Evolutionary conservation across 2,888 invertebrate genomes (phyloP), one percentile per base, ranked within the genome.

Genomic region (Watsonalla cultraria): DNA sequence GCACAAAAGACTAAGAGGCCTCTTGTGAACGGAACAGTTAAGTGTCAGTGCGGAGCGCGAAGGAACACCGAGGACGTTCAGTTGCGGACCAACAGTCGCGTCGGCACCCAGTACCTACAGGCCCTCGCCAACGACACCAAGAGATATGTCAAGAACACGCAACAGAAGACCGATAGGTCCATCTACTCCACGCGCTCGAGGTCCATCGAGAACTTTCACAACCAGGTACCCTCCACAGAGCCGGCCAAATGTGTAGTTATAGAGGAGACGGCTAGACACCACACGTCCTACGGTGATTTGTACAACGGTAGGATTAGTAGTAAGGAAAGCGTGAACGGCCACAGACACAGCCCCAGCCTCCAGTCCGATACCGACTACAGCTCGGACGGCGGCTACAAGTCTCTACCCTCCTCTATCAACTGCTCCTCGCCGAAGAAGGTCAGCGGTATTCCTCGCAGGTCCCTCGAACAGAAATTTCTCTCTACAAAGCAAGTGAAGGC

Each of bases 1-100:
- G 90, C 90, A 90, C 90, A 90, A 90, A 90, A 89, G 82, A 87
- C 82, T 83, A 90, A 86, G 76, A 86, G 84, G 78, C 79, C 84
- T 76, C 78, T 84, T 60, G 78, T 79, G 76, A 89, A 86, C 79
- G 87, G 88, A 73, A 80, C 76, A 62, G 86, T 83, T 57, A 83
- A 82, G 74, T 90, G 90, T 75, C 86, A 86, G 82, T 90, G 90
- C 70, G 88, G 89, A 77, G 84, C 80, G 64, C 77, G 78, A 61
- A 84, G 80, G 77, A 88, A 84, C 70, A 86, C 66, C 52, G 83
- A 84, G 68, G 62, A 77, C 56, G 81, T 88, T 46, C 85, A 80
- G 34, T 76, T 90, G 33, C 84, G 80, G 58, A 82, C 84, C n/a
- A 89, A 72, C 72, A 87, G 90, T 68, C 82, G 91, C 55, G 91